Conservation (phyloP, 30 jellyfish, hydroid and myxozoan genomes). For the Rhopilema esculentum region DNA sequence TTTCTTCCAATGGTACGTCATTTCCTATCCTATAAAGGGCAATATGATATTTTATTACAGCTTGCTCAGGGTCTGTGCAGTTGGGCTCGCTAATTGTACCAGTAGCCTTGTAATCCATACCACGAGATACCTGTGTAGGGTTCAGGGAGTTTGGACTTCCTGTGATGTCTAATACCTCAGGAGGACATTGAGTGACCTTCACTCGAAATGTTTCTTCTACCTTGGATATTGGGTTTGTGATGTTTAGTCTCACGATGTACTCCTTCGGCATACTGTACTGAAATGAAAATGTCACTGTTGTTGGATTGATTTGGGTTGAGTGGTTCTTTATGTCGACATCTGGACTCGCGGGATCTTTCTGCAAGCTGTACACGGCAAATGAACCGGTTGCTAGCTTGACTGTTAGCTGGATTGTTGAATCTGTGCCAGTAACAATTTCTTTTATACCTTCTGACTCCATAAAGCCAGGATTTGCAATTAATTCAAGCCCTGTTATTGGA, state of each 20-base stretch:
- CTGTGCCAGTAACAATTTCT: not conserved
- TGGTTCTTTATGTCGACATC: slow-evolving; percentile 16
- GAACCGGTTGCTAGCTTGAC: slow-evolving; percentile 43
- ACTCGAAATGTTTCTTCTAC: slow-evolving; percentile 20
- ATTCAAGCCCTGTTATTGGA: slow-evolving; percentile 32
- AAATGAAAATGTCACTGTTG: slow-evolving; percentile 5
- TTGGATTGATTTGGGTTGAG: slow-evolving; percentile 15
- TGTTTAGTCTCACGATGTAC: slow-evolving; percentile 13
- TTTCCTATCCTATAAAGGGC: slow-evolving; percentile 15
- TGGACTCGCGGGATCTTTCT: not conserved
- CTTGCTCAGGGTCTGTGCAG: slow-evolving; percentile 18
- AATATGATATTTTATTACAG: not conserved
- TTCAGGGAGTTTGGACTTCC: slow-evolving; percentile 56
- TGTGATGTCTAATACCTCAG: slow-evolving; percentile 47
- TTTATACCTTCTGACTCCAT: not conserved
- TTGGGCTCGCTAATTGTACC: slow-evolving; percentile 23
- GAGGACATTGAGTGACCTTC: slow-evolving; percentile 37
- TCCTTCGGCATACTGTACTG: not conserved
- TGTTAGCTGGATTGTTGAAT: not conserved
- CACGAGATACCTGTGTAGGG: slow-evolving; percentile 55
- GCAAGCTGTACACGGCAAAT: slow-evolving; percentile 25
- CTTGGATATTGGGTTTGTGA: slow-evolving; percentile 27
- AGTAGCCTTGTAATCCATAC: slow-evolving; percentile 54
- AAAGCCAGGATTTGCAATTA: slow-evolving; percentile 11
- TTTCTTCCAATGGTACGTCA: not conserved